Evolutionary conservation across 2,888 invertebrate genomes (phyloP).

Genomic region (Drosophila neutralis): DNA sequence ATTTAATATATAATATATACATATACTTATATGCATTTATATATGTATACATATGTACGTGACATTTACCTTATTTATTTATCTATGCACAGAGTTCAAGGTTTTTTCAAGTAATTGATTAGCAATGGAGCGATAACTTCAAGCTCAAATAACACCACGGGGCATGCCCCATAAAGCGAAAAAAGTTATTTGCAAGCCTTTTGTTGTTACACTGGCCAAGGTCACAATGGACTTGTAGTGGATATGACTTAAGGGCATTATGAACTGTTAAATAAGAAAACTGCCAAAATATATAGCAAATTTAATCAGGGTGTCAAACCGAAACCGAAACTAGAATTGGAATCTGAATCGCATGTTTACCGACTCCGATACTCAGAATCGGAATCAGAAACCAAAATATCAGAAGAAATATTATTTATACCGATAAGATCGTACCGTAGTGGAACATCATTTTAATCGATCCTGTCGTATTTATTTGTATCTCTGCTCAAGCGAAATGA

Average conservation of each 20-base stretch:
- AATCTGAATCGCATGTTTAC: not conserved
- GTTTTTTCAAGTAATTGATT: constrained; percentile 53
- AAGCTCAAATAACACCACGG: constrained; percentile 26
- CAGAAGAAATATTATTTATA: not conserved
- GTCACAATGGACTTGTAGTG: not conserved
- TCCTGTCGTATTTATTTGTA: not conserved
- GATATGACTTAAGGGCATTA: not conserved
- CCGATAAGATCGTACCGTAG: not conserved
- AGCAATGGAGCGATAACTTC: constrained; percentile 46
- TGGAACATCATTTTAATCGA: not conserved
- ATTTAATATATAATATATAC: constrained; percentile 23
- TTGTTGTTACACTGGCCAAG: constrained; percentile 2
- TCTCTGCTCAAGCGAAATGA: not conserved
- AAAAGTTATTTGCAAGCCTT: not conserved
- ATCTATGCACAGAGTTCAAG: constrained; percentile 56
- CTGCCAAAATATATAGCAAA: not conserved
- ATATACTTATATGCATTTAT: constrained; percentile 11
- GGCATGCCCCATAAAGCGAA: constrained; percentile 6
- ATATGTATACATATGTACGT: not conserved
- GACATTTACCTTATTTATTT: constrained; percentile 10
- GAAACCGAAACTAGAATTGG: not conserved
- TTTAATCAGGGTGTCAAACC: not conserved
- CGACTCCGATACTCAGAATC: not conserved
- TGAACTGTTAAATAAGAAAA: not conserved
- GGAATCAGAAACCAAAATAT: too few species aligned